Percentiles rank a stretch among this genome's conserved stretches.
phyloP scores from a whole-genome alignment of 2,797 vertebrate species.

The Rachycentron canadum region DNA sequence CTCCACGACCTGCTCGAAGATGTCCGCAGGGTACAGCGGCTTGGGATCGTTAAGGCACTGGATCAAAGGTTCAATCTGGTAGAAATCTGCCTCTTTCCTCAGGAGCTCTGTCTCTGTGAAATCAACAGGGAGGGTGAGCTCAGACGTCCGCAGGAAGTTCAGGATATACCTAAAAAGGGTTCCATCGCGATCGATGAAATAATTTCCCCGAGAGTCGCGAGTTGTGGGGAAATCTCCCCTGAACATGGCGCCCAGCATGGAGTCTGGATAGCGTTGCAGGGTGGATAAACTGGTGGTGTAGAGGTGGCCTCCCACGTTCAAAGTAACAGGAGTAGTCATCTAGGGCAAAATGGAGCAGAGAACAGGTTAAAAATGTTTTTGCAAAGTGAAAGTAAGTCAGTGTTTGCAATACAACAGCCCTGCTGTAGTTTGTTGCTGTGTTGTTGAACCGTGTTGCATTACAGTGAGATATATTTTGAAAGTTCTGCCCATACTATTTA shows the following conservation, averaged over 20 bases:
- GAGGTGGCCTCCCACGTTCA: constrained; percentile 97
- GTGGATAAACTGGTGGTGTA: constrained; percentile 98
- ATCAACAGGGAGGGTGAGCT: constrained; percentile 95
- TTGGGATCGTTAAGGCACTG: constrained; percentile 97
- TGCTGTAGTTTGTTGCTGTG: neutral
- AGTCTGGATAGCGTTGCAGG: constrained; percentile 96
- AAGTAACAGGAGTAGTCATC: constrained; percentile 97
- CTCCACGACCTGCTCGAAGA: constrained; percentile 98
- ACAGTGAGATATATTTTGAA: neutral
- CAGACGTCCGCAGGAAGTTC: constrained; percentile 98
- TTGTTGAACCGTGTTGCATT: constrained; percentile 1
- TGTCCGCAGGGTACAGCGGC: constrained; percentile 95
- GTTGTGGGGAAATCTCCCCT: constrained; percentile 97
- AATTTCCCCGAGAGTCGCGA: constrained; percentile 95
- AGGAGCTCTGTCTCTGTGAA: constrained; percentile 97
- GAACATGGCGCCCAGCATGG: constrained; percentile 99
- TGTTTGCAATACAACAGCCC: neutral
- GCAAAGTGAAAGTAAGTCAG: neutral
- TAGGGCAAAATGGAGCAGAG: constrained; percentile 62
- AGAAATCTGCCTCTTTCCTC: constrained; percentile 98
- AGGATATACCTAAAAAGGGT: constrained; percentile 97
- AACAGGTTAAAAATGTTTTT: constrained; percentile 10
- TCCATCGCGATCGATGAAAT: constrained; percentile 98
- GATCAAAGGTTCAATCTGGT: constrained; percentile 97
- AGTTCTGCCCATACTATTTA: too few species aligned